Conservation (phyloP, 2,888 invertebrate genomes). For the Heliconius cydno region DNA sequence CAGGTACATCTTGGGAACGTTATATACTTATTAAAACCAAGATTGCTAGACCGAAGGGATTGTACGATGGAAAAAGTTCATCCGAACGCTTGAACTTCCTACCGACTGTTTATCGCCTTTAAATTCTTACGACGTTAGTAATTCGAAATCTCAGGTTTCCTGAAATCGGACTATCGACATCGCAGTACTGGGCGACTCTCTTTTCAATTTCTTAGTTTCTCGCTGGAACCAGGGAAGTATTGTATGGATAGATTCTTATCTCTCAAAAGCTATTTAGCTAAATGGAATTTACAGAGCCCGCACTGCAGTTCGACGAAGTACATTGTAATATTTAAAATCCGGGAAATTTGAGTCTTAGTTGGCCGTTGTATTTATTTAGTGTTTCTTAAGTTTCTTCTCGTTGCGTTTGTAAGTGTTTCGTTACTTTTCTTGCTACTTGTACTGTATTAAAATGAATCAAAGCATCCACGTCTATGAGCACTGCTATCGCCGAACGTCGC, state of each 20-base stretch:
- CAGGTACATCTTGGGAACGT: conserved; percentile 81
- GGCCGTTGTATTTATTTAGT: conserved; percentile 74
- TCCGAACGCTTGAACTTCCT: conserved; percentile 54
- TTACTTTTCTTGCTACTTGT: conserved; percentile 1
- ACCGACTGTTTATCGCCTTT: conserved; percentile 72
- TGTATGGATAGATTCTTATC: conserved; percentile 83
- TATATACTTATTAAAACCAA: conserved; percentile 83
- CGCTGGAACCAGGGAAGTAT: conserved; percentile 76
- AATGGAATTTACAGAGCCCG: conserved; percentile 83
- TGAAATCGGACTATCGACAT: conserved; percentile 78
- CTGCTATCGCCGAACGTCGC: conserved; percentile 49
- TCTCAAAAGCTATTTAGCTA: conserved; percentile 83
- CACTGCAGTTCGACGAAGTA: conserved; percentile 83
- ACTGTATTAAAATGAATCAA: conserved; percentile 14
- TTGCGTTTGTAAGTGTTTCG: conserved; percentile 11
- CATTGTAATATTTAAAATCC: conserved; percentile 83
- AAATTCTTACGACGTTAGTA: conserved; percentile 76
- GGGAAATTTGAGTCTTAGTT: conserved; percentile 77
- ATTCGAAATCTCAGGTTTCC: conserved; percentile 76
- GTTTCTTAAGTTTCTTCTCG: conserved; percentile 57
- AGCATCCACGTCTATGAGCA: background rate
- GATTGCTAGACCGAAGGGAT: conserved; percentile 76
- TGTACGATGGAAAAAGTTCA: conserved; percentile 75
- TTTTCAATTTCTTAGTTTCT: conserved; percentile 84
- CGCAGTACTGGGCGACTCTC: conserved; percentile 79